Percentiles rank a stretch among this genome's conserved stretches.
phyloP scores from a whole-genome alignment of 2,888 invertebrate genomes.

The Anthrax anthrax region DNA sequence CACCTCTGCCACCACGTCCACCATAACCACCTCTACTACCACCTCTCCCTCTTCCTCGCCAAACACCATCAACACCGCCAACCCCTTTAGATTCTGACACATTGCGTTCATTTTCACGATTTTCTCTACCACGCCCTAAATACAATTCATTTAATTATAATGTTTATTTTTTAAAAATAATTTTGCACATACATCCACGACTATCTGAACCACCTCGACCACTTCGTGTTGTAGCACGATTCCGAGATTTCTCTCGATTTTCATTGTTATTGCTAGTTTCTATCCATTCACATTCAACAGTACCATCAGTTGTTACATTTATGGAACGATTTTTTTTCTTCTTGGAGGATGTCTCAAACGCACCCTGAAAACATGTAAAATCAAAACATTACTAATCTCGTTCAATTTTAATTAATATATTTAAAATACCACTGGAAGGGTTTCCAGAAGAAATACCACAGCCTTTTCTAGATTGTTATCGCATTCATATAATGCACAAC shows the following conservation, averaged over 20 bases:
- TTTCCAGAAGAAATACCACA: constrained; percentile 32
- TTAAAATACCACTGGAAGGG: constrained; percentile 29
- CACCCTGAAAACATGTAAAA: constrained; percentile 40
- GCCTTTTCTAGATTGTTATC: constrained; percentile 75
- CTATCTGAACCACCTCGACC: constrained; percentile 38
- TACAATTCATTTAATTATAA: not conserved
- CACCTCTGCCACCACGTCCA: constrained; percentile 39
- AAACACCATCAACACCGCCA: constrained; percentile 34
- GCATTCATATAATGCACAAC: constrained; percentile 83
- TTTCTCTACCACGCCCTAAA: constrained; percentile 43
- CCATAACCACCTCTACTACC: constrained; percentile 37
- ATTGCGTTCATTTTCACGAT: constrained; percentile 49
- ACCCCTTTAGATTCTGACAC: constrained; percentile 24
- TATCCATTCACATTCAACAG: constrained; percentile 35
- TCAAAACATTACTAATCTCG: not conserved
- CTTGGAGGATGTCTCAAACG: constrained; percentile 76
- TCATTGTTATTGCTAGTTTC: constrained; percentile 26
- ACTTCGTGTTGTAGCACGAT: constrained; percentile 32
- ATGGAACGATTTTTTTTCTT: constrained; percentile 72
- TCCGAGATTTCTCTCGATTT: constrained; percentile 31
- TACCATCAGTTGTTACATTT: constrained; percentile 38
- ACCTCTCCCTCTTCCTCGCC: constrained; percentile 36
- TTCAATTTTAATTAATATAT: not conserved
- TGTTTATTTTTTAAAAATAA: not conserved
- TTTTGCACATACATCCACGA: constrained; percentile 36